phyloP scores from a whole-genome alignment of 2,888 invertebrate genomes.

The Physocephala rufipes region DNA sequence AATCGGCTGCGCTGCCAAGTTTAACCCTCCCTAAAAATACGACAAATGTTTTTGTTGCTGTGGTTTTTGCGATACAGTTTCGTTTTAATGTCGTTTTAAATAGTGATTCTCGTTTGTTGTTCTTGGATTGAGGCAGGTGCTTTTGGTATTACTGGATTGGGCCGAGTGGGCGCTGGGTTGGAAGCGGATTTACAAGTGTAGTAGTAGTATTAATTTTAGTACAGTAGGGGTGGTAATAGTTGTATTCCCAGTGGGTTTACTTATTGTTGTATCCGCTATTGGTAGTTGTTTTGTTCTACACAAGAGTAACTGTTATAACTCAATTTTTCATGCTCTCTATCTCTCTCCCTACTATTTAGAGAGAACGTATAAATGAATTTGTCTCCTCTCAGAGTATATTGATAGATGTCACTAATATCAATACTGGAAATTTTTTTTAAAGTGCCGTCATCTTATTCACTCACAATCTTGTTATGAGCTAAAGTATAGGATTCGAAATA shows the following conservation, averaged over 20 bases:
- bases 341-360: too few relatives aligned
- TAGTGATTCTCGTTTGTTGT: slow-evolving; percentile 15
- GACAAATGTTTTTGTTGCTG: slow-evolving; percentile 6
- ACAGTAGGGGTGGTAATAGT: slow-evolving; percentile 20
- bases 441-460: too few relatives aligned
- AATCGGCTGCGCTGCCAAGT: slow-evolving; percentile 26
- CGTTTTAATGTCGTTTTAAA: slow-evolving; percentile 30
- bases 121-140: slow-evolving; percentile 13
- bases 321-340: too few relatives aligned
- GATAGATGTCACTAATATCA: too few relatives aligned
- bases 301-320: neutral
- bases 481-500: too few relatives aligned
- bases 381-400: too few relatives aligned
- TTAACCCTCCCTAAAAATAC: slow-evolving; percentile 34
- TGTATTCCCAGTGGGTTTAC: neutral
- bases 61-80: neutral
- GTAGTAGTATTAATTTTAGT: neutral
- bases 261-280: neutral
- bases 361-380: too few relatives aligned
- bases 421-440: too few relatives aligned
- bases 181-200: neutral
- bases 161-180: slow-evolving; percentile 6
- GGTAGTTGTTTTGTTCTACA: neutral
- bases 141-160: slow-evolving; percentile 5
- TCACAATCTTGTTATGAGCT: too few relatives aligned